These are phyloP conservation scores for Ifrita kowaldi DNA, from an alignment of 2,113 vertebrate species.

Conservation along the genomic window DNA sequence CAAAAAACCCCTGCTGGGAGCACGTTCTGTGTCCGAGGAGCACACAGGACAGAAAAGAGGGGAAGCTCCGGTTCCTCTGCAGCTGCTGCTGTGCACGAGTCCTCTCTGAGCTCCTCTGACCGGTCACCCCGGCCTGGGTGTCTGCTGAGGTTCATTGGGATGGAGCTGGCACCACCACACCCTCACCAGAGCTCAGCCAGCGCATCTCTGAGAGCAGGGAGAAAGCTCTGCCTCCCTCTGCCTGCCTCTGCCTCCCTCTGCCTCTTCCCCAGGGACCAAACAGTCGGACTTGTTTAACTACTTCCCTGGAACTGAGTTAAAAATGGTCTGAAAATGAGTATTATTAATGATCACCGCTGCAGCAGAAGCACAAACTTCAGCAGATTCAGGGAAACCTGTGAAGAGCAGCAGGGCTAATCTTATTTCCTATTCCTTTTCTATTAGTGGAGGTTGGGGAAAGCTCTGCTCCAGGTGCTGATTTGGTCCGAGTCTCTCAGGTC, in stretches of 20 bases:
- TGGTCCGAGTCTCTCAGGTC: background rate
- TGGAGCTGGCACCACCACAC: background rate
- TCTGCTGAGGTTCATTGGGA: background rate
- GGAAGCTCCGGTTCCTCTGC: background rate
- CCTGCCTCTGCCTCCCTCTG: background rate
- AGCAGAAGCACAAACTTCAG: background rate
- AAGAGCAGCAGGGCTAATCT: background rate
- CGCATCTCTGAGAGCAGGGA: background rate
- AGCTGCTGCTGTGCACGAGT: background rate
- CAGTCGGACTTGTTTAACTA: rapidly evolving
- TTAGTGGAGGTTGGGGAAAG: background rate
- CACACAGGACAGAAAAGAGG: background rate
- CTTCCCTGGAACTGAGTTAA: background rate
- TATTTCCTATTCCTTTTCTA: background rate
- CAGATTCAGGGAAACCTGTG: background rate
- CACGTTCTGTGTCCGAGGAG: rapidly evolving
- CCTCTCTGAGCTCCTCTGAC: background rate
- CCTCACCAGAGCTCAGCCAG: background rate
- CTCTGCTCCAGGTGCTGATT: background rate
- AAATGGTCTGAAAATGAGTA: background rate
- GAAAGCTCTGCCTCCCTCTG: background rate
- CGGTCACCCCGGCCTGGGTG: background rate
- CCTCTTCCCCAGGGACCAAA: background rate
- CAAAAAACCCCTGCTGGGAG: background rate
- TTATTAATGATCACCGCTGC: background rate